These are phyloP conservation scores for Caenorhabditis sp. DNA, from an alignment of 2,888 invertebrate species.

Conservation along the genomic window DNA sequence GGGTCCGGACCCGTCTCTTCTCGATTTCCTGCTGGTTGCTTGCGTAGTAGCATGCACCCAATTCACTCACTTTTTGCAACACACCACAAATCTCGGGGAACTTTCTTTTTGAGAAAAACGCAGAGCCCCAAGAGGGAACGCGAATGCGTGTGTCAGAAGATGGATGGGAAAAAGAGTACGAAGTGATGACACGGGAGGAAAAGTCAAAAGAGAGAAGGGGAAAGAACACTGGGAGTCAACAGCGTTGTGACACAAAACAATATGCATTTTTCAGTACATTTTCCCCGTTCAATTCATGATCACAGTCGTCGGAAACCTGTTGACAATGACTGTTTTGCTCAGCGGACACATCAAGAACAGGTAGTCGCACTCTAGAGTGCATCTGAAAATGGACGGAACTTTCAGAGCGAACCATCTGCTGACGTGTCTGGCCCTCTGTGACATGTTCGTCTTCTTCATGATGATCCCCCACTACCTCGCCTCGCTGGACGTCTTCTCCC, in stretches of 20 bases:
- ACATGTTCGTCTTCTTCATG: slow-evolving; percentile 69
- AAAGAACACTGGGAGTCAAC: not conserved
- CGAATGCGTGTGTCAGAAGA: slow-evolving; percentile 6
- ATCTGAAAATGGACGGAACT: too few relatives aligned
- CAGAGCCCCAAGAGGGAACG: not conserved
- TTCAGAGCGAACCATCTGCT: slow-evolving; percentile 69
- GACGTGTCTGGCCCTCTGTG: slow-evolving; percentile 67
- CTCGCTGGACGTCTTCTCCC: slow-evolving; percentile 55
- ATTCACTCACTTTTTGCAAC: not conserved
- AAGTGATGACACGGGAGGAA: slow-evolving; percentile 28
- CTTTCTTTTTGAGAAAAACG: not conserved
- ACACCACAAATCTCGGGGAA: slow-evolving; percentile 25
- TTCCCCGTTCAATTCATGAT: slow-evolving; percentile 75
- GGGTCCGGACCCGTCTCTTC: slow-evolving; percentile 1
- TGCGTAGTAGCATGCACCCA: slow-evolving; percentile 15
- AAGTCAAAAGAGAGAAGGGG: not conserved
- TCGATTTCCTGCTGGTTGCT: slow-evolving; percentile 46
- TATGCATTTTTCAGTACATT: slow-evolving; percentile 61
- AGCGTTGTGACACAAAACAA: not conserved
- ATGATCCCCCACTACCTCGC: slow-evolving; percentile 66
- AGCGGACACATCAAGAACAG: slow-evolving; percentile 68
- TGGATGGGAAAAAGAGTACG: slow-evolving; percentile 25
- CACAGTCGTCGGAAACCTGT: slow-evolving; percentile 73
- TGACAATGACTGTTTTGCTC: slow-evolving; percentile 74
- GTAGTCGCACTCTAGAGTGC: too few relatives aligned